These are phyloP conservation scores for Chrosomus eos DNA, from an alignment of 2,797 vertebrate species.

Conservation along the genomic window DNA sequence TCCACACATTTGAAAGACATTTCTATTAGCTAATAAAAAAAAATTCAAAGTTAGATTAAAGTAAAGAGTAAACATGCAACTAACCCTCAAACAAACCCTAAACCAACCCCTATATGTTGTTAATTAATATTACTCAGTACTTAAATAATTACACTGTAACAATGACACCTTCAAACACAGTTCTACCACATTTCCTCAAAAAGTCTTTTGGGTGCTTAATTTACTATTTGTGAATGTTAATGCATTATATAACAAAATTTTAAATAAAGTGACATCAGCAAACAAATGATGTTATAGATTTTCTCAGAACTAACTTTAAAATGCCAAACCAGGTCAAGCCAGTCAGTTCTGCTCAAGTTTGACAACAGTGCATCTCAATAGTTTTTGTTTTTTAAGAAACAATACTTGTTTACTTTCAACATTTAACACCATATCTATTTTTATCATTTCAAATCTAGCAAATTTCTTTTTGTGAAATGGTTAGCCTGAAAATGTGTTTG, in stretches of 20 bases:
- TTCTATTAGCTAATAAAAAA: conserved; percentile 87
- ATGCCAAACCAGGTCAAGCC: neutral
- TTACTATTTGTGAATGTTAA: neutral
- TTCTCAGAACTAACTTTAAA: neutral
- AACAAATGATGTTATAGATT: neutral
- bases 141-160: no score
- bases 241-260: neutral
- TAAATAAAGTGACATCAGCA: neutral
- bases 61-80: neutral
- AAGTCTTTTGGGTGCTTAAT: neutral
- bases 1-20: conserved; percentile 98
- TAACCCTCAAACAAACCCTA: no score
- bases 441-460: neutral
- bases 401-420: neutral
- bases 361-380: neutral
- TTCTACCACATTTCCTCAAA: neutral
- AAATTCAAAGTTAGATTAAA: neutral
- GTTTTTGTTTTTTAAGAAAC: neutral
- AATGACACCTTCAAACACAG: no score
- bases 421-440: neutral
- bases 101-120: no score
- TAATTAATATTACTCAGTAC: no score
- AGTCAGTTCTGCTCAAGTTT: neutral
- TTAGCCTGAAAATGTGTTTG: neutral
- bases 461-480: neutral